Conservation (phyloP, 2,797 vertebrate species). For the Catamblyrhynchus diadema region DNA sequence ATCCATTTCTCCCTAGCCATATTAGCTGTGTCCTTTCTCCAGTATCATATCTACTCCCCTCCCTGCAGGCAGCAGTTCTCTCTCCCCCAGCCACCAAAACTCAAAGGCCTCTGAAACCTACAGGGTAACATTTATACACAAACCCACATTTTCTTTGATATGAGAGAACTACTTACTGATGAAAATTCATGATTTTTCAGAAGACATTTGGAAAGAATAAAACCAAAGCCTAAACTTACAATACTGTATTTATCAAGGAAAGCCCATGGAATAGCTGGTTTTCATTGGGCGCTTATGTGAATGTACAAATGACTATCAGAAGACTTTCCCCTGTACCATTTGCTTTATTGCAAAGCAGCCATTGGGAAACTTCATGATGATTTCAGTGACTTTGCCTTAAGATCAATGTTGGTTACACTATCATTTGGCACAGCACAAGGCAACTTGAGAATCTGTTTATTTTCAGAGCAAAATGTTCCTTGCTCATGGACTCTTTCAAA, state of each 20-base stretch:
- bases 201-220: not conserved
- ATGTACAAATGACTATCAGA: not conserved
- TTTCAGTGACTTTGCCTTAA: not conserved
- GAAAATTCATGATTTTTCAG: not conserved
- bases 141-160: not conserved
- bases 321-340: not conserved
- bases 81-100: not conserved
- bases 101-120: not conserved
- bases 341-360: not conserved
- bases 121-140: not conserved
- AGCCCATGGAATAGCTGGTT: not conserved
- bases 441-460: not conserved
- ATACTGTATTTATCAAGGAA: not conserved
- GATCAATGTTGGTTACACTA: not conserved
- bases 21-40: not conserved
- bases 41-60: rapidly evolving
- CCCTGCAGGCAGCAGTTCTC: not conserved
- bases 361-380: not conserved
- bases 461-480: not conserved
- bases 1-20: not conserved
- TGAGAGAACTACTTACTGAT: not conserved
- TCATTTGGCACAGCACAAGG: not conserved
- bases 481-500: not conserved
- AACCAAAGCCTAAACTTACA: not conserved
- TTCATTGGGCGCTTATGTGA: not conserved